Evolutionary conservation across 1,140 invertebrate species (phyloP).

Genomic region (Aphidius gifuensis): DNA sequence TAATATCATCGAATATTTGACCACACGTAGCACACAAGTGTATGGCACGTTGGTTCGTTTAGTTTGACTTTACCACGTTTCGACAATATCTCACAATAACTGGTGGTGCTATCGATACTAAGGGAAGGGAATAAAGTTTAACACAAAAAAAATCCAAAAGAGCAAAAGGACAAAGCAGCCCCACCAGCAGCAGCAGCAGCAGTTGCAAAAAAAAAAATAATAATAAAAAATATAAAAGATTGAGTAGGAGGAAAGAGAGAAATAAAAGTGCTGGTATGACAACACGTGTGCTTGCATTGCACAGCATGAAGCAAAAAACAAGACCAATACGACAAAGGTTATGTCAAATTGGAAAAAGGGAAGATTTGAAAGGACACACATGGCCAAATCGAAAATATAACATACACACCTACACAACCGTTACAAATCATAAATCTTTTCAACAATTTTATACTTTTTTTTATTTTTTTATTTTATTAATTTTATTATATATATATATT

Average conservation of each 20-base stretch:
- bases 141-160: no score
- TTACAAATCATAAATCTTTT: conserved; percentile 15
- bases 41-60: conserved; percentile 6
- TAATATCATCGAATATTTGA: conserved; percentile 18
- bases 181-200: no score
- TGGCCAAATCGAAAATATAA: no score
- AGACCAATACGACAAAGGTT: no score
- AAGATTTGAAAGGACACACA: background rate
- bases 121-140: background rate
- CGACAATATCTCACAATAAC: conserved; percentile 16
- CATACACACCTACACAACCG: background rate
- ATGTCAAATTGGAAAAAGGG: background rate
- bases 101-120: background rate
- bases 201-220: no score
- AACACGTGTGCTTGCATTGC: no score
- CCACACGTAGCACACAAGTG: conserved; percentile 4
- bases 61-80: conserved; percentile 5
- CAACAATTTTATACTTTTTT: background rate
- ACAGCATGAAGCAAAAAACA: no score
- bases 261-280: no score
- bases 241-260: no score
- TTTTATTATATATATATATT: background rate
- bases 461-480: background rate
- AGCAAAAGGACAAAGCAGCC: no score
- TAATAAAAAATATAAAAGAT: no score